These are phyloP conservation scores for Helicoverpa zea DNA, from an alignment of 1,140 invertebrate genomes.

Conservation along the genomic window DNA sequence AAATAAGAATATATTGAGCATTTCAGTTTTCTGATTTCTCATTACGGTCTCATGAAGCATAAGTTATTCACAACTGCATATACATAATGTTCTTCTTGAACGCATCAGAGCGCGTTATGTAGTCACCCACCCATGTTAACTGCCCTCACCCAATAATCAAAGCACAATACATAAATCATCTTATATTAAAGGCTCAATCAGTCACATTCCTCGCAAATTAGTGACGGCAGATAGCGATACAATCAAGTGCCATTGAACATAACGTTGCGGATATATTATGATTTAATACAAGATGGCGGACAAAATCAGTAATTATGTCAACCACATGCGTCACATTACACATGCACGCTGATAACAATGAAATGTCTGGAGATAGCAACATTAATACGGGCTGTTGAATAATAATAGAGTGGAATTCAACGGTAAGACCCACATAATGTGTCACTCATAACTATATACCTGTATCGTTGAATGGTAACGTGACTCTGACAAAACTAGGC, in stretches of 20 bases:
- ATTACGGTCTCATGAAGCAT: too few species aligned
- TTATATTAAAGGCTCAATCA: neutral
- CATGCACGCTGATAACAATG: slow-evolving; percentile 58
- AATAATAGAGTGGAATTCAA: slow-evolving; percentile 31
- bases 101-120: too few species aligned
- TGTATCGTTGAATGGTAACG: too few species aligned
- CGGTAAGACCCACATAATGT: slow-evolving; percentile 13
- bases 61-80: too few species aligned
- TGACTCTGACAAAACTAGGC: too few species aligned
- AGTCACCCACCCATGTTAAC: too few species aligned
- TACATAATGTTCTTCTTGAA: too few species aligned
- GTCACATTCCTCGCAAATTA: slow-evolving; percentile 31
- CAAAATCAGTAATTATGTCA: slow-evolving; percentile 51
- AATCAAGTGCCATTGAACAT: slow-evolving; percentile 16
- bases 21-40: too few species aligned
- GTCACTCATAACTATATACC: neutral
- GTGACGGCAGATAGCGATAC: slow-evolving; percentile 19
- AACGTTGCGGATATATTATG: slow-evolving; percentile 33
- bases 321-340: slow-evolving; percentile 54
- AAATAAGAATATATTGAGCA: too few species aligned
- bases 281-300: slow-evolving; percentile 41
- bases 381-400: slow-evolving; percentile 43
- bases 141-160: neutral
- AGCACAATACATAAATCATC: neutral
- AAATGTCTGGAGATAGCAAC: slow-evolving; percentile 53